These are phyloP conservation scores for Phaethon lepturus DNA, from an alignment of 2,113 vertebrate genomes.

Conservation along the genomic window DNA sequence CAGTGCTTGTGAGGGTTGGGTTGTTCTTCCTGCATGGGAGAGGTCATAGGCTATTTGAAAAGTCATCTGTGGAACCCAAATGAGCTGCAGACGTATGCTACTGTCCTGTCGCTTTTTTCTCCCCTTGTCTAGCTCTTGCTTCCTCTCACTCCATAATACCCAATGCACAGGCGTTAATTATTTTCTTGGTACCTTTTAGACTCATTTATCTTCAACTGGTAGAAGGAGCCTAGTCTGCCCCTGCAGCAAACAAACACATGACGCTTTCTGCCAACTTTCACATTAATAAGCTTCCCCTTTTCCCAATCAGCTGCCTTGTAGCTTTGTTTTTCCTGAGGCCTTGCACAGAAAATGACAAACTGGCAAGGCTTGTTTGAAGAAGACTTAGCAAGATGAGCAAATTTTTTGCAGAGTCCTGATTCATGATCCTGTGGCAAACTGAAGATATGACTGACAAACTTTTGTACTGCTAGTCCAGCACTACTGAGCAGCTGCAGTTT, in stretches of 20 bases:
- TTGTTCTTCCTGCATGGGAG: not conserved
- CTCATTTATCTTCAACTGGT: not conserved
- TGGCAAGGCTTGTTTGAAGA: not conserved
- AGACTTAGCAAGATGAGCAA: not conserved
- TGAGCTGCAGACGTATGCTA: not conserved
- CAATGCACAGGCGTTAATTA: not conserved
- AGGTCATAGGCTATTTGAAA: not conserved
- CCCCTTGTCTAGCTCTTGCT: accelerated
- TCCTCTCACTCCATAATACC: not conserved
- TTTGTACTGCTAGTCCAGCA: not conserved
- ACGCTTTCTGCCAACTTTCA: not conserved
- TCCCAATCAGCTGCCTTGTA: not conserved
- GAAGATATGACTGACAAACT: not conserved
- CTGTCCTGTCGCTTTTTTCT: not conserved
- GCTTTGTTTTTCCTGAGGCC: not conserved
- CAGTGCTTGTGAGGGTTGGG: not conserved
- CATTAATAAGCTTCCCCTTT: not conserved
- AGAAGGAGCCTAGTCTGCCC: not conserved
- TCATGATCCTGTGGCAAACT: not conserved
- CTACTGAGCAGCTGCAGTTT: not conserved
- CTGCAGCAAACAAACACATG: not conserved
- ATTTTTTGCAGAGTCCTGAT: not conserved
- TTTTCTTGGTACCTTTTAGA: not conserved
- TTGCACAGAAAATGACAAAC: not conserved
- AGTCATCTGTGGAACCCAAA: not conserved